Conservation (phyloP, 2,113 vertebrate genomes). For the Gymnarchus niloticus region DNA sequence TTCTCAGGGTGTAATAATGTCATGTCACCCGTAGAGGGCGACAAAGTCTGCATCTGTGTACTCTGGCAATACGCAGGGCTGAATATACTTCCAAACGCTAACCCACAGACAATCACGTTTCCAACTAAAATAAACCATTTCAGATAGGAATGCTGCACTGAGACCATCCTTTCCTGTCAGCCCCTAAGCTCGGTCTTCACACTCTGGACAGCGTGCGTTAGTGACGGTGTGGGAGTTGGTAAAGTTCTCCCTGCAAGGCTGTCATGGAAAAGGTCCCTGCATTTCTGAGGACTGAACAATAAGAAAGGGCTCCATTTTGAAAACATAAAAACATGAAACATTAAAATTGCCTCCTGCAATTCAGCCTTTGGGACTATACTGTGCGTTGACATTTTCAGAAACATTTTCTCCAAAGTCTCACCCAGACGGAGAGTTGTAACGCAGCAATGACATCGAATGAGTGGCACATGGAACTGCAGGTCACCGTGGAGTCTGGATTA, state of each 20-base stretch:
- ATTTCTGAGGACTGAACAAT: constrained; percentile 16
- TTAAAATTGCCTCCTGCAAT: neutral
- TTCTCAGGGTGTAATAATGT: constrained; percentile 21
- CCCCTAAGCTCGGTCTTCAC: constrained; percentile 35
- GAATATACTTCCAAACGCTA: constrained; percentile 52
- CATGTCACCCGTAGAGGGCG: constrained; percentile 55
- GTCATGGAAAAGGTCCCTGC: constrained; percentile 32
- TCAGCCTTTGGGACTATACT: neutral
- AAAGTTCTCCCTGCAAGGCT: constrained; percentile 32
- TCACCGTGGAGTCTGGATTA: neutral
- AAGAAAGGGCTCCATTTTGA: constrained; percentile 13
- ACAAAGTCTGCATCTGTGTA: constrained; percentile 29
- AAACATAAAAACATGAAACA: constrained; percentile 3
- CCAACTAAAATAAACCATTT: constrained; percentile 64
- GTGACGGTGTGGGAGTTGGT: constrained; percentile 47
- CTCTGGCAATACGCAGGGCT: constrained; percentile 46
- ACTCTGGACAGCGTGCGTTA: constrained; percentile 26
- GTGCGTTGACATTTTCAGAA: neutral
- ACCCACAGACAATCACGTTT: constrained; percentile 65
- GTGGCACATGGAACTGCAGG: neutral
- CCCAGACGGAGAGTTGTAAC: neutral
- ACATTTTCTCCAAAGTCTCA: neutral
- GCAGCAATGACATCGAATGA: neutral
- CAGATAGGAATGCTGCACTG: constrained; percentile 55
- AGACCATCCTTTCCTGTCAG: constrained; percentile 51